Conservation (phyloP, 2,888 invertebrate genomes). For the Hydroisotoma schaefferi region DNA sequence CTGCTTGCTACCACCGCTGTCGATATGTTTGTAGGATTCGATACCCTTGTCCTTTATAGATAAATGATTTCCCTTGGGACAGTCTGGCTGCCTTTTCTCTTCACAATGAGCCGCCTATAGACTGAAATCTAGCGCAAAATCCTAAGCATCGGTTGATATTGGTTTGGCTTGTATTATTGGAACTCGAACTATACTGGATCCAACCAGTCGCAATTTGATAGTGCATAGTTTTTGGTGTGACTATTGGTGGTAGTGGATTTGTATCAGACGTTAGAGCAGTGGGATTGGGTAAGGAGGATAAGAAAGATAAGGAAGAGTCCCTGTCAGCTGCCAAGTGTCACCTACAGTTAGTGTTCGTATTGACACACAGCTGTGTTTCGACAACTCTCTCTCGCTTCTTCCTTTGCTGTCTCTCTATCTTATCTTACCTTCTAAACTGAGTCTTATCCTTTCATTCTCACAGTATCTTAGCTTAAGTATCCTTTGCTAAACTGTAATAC, state of each 20-base stretch:
- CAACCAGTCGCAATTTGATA: neutral
- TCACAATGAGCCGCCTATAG: no score
- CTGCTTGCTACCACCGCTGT: no score
- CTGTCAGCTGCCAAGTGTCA: conserved; percentile 49
- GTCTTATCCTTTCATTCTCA: no score
- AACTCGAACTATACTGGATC: neutral
- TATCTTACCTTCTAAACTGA: no score
- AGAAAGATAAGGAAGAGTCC: conserved; percentile 19
- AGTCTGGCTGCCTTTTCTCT: neutral
- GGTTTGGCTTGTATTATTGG: neutral
- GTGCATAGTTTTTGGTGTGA: no score
- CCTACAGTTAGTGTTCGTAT: conserved; percentile 47
- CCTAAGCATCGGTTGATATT: no score
- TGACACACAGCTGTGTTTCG: conserved; percentile 46
- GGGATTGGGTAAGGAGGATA: neutral
- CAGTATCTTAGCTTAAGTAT: no score
- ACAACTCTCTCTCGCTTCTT: conserved; percentile 40
- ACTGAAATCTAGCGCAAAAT: no score
- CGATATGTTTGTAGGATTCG: no score
- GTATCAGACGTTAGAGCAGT: no score
- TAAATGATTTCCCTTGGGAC: conserved; percentile 49
- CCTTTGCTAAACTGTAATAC: no score
- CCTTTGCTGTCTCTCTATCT: no score
- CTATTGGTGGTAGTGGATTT: neutral
- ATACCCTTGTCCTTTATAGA: conserved; percentile 44